Evolutionary conservation across 92 coral and sea anemone species (phyloP).

Genomic region (Bergia sp.): DNA sequence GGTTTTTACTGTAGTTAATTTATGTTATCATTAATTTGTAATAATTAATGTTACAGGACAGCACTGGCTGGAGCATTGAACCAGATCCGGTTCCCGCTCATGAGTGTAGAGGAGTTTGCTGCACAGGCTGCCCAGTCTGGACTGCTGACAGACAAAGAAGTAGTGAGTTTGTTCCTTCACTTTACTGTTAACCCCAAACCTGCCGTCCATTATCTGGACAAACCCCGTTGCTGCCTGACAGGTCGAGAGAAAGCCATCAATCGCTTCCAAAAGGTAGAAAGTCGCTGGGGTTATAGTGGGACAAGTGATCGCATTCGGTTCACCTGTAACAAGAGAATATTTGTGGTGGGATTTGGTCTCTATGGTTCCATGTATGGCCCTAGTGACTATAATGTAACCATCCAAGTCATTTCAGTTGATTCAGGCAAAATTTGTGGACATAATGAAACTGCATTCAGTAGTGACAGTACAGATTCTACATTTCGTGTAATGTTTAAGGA

Average conservation of each 20-base stretch:
- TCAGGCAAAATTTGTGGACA: slow-evolving; percentile 82
- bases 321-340: slow-evolving; percentile 81
- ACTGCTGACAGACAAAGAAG: slow-evolving; percentile 92
- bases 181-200: slow-evolving; percentile 97
- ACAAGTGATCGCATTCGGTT: slow-evolving; percentile 97
- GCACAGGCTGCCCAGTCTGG: slow-evolving; percentile 82
- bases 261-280: slow-evolving; percentile 90
- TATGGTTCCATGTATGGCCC: slow-evolving; percentile 98
- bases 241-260: slow-evolving; percentile 88
- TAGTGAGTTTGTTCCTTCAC: slow-evolving; percentile 88
- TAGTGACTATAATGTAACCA: slow-evolving; percentile 92
- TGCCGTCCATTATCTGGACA: slow-evolving; percentile 83
- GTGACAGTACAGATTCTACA: slow-evolving; percentile 87
- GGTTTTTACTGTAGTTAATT: too few species aligned
- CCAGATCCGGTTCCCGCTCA: slow-evolving; percentile 93
- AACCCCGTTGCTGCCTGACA: slow-evolving; percentile 93
- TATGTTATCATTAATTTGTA: too few species aligned
- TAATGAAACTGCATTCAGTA: slow-evolving; percentile 95
- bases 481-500: slow-evolving; percentile 97
- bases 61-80: slow-evolving; percentile 86
- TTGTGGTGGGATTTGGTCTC: slow-evolving; percentile 94
- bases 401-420: slow-evolving; percentile 79
- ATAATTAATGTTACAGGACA: slow-evolving; percentile 55
- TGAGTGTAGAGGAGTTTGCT: slow-evolving; percentile 97
- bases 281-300: slow-evolving; percentile 99